Base-by-base conservation (phyloP, 1,140 invertebrate genomes). In the Planococcus citri region DNA sequence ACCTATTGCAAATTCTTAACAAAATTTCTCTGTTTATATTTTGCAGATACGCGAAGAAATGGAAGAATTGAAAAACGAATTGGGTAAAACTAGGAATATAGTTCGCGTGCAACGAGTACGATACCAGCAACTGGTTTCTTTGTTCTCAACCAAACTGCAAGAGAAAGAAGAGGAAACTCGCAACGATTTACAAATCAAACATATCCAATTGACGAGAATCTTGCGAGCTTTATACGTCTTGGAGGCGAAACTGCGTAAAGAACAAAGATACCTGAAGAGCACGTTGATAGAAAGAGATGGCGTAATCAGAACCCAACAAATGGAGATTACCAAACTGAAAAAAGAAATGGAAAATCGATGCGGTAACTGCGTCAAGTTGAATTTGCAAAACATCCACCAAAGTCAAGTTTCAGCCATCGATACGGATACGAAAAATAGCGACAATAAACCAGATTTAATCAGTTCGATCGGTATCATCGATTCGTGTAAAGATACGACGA, bases 221-320 rank as follows among this genome's bases (percentile, higher is more conserved):
- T 17, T 64, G 9, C 21, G 60, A 64, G 21, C 60, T 12, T 76
- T 90, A 25, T 79, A 89, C 12, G 80, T 86, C 21, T 81, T 89
- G 17, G 87, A 90, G 75, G 85, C 86, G 0, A 79, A 86, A n/a
- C 77, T 89, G 1, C 83, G 84, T n/a, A 83, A 86, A 74, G 88
- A 90, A 76, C 87, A 89, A 74, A 86, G 86, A 74, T 84, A 83
- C 72, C 88, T 90, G 51, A 82, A 83, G 37, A 82, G 84, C 51
- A 81, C 86, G 68, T 79, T 90, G 1, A 80, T 82, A 41, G 86
- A 87, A 73, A 88, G 88, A 75, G 87, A 89, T 75, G 83, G 82
- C 74, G 82, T 88, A 21, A 88, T 90, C 27, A 82, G 83, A 71
- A 81, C 83, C 69, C 88, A 89, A 75, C 83, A 85, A 74, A 79